Evolutionary conservation across 2,113 vertebrate species (phyloP), one percentile per base, ranked within the genome.

Genomic region (Lepus americanus): DNA sequence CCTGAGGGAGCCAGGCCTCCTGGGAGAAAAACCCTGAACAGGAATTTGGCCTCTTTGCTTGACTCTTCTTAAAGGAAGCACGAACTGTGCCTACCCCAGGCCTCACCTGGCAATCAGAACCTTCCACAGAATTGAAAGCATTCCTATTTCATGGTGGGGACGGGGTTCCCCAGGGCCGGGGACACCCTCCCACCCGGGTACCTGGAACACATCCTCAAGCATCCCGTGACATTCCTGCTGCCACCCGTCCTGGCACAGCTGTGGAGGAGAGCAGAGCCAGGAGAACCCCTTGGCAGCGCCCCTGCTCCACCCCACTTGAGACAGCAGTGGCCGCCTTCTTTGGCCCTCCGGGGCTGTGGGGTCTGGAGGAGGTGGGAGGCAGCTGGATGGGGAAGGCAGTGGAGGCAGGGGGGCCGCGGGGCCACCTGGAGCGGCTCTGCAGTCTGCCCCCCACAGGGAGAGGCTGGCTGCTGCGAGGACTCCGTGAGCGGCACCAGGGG

Each of bases 171-270:
- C 49, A 0, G 80, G 67, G 14, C 78, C 72, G 33, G 61, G 44
- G 36, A 67, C 22, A 49, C 17, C 9, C 51, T 61, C 13, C 39
- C 1, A 17, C 81, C 6, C 61, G 44, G 9, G 25, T 29, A 73
- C 67, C 44, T 16, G 3, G 13, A 87, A 5, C 20, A 8, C 86
- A 36, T 63, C 63, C 51, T n/a, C 12, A 31, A 0, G 2, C n/a
- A 9, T 10, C 11, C 36, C 0, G 3, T 4, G n/a, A 6, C 9
- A 2, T 3, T 10, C 36, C n/a, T 0, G 8, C 17, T n/a, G 6
- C 29, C 31, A 0, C 2, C 0, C 0, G 27, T 13, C 61, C 83
- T 2, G 25, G 12, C 1, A 29, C 6, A 23, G 6, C 53, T 6
- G 22, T 19, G 9, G 49, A 85, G 39, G 49, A 31, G 67, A 22